Evolutionary conservation across 2,113 vertebrate species (phyloP).

Genomic region (Tychaedon coryphoeus): DNA sequence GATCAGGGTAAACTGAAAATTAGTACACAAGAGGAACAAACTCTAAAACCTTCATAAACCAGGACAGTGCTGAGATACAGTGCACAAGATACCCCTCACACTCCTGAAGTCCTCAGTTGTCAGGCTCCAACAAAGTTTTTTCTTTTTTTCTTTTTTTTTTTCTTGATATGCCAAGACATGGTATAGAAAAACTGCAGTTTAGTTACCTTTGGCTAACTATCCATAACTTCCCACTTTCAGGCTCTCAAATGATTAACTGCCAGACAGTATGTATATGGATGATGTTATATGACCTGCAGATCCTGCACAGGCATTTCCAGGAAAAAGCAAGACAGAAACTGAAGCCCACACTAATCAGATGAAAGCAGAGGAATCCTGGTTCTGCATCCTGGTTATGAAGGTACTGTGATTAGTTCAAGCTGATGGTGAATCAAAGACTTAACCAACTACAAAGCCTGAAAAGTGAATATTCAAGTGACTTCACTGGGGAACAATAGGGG

Average conservation of each 20-base stretch:
- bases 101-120: background rate
- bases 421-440: background rate
- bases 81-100: accelerated
- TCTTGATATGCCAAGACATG: background rate
- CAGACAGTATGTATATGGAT: background rate
- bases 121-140: background rate
- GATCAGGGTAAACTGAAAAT: background rate
- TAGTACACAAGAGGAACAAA: background rate
- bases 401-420: background rate
- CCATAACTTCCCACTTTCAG: background rate
- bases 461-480: background rate
- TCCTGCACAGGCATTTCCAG: background rate
- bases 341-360: background rate
- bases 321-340: background rate
- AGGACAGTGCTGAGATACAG: accelerated
- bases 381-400: background rate
- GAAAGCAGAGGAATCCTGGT: background rate
- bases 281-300: background rate
- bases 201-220: background rate
- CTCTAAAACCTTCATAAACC: background rate
- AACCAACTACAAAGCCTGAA: background rate
- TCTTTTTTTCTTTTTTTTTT: too few species aligned
- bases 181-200: background rate
- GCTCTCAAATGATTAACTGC: background rate
- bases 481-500: background rate